Evolutionary conservation across 2,113 vertebrate species (phyloP).

Genomic region (Columba janthina): DNA sequence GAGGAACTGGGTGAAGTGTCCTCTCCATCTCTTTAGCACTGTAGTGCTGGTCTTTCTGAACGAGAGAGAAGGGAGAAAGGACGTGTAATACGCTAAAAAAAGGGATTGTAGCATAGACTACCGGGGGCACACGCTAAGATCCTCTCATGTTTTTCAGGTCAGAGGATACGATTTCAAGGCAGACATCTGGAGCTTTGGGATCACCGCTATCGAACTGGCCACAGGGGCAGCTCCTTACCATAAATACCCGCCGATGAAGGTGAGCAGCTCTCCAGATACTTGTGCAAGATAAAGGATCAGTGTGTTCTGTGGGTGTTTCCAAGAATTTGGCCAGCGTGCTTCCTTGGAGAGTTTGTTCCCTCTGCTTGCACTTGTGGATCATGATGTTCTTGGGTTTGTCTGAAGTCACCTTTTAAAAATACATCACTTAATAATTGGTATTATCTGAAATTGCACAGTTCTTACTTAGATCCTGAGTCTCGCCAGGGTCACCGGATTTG

Average conservation of each 20-base stretch:
- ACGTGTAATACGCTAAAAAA: neutral
- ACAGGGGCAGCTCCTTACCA: conserved; percentile 97
- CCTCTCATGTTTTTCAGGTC: conserved; percentile 76
- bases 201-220: conserved; percentile 96
- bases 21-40: neutral
- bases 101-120: neutral
- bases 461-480: neutral
- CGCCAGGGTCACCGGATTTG: neutral
- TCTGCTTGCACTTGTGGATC: neutral
- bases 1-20: neutral
- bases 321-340: neutral
- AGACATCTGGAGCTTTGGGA: conserved; percentile 99
- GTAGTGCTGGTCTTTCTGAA: neutral
- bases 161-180: conserved; percentile 98
- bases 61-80: accelerated
- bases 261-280: conserved; percentile 50
- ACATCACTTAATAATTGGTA: neutral
- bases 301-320: neutral
- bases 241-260: conserved; percentile 99
- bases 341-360: neutral
- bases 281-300: neutral
- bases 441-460: neutral
- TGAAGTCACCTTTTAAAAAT: conserved; percentile 11
- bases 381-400: neutral
- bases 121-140: neutral